Percentiles rank a stretch among this genome's conserved stretches.
Conservation (phyloP, 2,113 vertebrate genomes). For the Caracal caracal region DNA sequence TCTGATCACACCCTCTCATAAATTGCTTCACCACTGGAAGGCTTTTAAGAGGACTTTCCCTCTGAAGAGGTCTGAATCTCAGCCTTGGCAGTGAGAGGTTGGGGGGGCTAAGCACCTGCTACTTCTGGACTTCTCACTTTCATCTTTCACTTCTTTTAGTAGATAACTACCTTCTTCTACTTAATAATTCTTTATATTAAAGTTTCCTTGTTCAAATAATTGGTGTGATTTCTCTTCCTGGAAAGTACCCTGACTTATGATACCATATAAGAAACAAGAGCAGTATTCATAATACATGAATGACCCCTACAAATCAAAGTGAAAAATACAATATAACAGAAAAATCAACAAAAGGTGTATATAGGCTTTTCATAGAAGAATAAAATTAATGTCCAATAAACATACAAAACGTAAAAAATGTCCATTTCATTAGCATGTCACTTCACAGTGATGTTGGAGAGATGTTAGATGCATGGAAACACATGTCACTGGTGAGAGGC, state of each 20-base stretch:
- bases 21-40: background rate
- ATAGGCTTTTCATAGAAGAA: background rate
- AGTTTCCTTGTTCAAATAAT: background rate
- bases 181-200: background rate
- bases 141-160: background rate
- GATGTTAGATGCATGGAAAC: background rate
- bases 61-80: background rate
- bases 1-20: background rate
- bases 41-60: background rate
- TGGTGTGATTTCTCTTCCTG: background rate
- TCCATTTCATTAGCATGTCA: background rate
- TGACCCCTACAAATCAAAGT: background rate
- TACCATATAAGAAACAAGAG: background rate
- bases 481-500: background rate
- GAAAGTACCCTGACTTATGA: background rate
- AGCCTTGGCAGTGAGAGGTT: background rate
- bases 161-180: background rate
- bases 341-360: background rate
- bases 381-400: background rate
- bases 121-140: background rate
- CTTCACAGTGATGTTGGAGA: background rate
- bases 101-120: background rate
- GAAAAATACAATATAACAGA: background rate
- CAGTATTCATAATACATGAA: background rate
- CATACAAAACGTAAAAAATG: background rate